Evolutionary conservation across 2,113 vertebrate species (phyloP).

Genomic region (Parus major): DNA sequence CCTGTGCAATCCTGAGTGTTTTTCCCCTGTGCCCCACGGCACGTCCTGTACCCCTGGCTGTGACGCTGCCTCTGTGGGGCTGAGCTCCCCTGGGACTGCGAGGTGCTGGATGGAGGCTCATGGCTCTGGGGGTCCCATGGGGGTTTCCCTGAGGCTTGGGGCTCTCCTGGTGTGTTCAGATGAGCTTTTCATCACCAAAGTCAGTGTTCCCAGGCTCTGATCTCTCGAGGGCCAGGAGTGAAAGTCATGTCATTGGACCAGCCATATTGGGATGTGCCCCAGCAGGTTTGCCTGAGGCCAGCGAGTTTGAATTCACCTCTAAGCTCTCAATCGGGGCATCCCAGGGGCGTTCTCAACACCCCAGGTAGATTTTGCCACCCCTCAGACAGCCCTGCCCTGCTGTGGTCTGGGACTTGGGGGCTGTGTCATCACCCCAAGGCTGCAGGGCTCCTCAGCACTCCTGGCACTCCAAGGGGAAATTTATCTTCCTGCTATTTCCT

Average conservation of each 20-base stretch:
- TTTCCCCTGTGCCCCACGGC: fast-evolving
- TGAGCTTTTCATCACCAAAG: neutral
- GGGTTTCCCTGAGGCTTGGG: fast-evolving
- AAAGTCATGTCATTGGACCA: neutral
- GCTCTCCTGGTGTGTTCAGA: neutral
- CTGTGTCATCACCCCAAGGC: neutral
- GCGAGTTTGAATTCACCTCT: neutral
- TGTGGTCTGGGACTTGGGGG: neutral
- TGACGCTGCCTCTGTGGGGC: too few species aligned
- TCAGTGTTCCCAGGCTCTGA: neutral
- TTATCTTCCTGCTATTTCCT: neutral
- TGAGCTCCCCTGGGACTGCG: neutral
- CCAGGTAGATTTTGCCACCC: neutral
- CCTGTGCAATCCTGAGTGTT: fast-evolving
- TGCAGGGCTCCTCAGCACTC: neutral
- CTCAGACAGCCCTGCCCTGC: neutral
- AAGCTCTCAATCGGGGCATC: neutral
- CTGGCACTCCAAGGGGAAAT: neutral
- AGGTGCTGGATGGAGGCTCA: neutral
- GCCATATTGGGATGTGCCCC: neutral
- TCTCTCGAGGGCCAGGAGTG: neutral
- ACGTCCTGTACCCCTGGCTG: neutral
- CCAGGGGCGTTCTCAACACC: neutral
- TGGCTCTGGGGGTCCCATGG: neutral
- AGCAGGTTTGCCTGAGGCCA: neutral